Base-by-base conservation (phyloP, 2,113 vertebrate species). In the Pedetes capensis region DNA sequence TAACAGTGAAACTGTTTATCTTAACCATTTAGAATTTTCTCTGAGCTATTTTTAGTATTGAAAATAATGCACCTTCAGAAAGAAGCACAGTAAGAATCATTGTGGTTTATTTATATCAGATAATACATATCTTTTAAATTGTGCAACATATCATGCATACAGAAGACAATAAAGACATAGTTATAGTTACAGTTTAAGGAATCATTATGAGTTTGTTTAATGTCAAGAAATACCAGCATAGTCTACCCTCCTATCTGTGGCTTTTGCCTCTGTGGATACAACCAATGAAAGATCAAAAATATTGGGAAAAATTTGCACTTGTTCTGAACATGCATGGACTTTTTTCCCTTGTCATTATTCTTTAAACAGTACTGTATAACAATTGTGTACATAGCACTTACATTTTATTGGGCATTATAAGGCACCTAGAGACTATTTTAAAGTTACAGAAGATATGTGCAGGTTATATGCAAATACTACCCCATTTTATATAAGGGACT, bases 31-130 rank as follows among this genome's bases (percentile, higher is more conserved):
- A 37, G 74, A 89, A 87, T 55, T 89, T 91, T 89, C 55, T 39
- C 25, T 76, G 92, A 84, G 75, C 22, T 59, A 71, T 86, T 80
- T 95, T 85, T 71, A 82, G 74, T 53, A 18, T 23, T 80, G 23
- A 94, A 95, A 91, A 66, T 86, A 94, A 93, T 66, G 25, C 1
- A 57, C 37, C 51, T 86, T 95, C 51, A 83, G 69, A 94, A 83
- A 86, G 44, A 74, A 85, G 74, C 74, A 64, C 91, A 81, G 57
- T 82, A 83, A 96, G 47, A 34, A 82, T 75, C 42, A 12, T 34
- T 61, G 27, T 25, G 63, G 84, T 57, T 80, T 94, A 93, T 94
- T 96, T 94, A 79, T 81, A 72, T 44, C 47, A 80, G 76, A 57
- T 32, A 23, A 79, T 83, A 71, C 18, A 76, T 57, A 87, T 71